phyloP scores from a whole-genome alignment of 1,140 invertebrate species.

The Gyrodactylus bullatarudis region DNA sequence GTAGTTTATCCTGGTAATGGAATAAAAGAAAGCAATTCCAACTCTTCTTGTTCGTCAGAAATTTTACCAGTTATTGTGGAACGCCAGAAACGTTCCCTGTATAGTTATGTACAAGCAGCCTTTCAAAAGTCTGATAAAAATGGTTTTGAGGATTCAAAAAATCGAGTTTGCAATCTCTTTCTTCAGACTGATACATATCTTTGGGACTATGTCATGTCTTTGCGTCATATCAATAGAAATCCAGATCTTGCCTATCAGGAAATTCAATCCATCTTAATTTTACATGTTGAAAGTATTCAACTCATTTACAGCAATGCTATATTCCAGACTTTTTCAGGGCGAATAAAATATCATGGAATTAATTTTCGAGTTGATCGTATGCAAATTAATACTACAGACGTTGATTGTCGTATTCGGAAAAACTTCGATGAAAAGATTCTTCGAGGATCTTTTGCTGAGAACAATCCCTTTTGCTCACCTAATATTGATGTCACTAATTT shows the following conservation, averaged over 20 bases:
- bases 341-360: not conserved
- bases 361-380: slow-evolving; percentile 7
- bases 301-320: slow-evolving; percentile 75
- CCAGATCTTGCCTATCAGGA: slow-evolving; percentile 31
- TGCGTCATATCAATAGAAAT: slow-evolving; percentile 10
- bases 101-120: too few species aligned
- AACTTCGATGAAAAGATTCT: not conserved
- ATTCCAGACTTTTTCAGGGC: slow-evolving; percentile 26
- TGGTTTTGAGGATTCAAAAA: slow-evolving; percentile 22
- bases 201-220: slow-evolving; percentile 43
- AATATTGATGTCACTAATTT: slow-evolving; percentile 98
- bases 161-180: slow-evolving; percentile 54
- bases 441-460: slow-evolving; percentile 24
- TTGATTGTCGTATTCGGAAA: slow-evolving; percentile 13
- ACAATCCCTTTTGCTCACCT: slow-evolving; percentile 67
- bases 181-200: slow-evolving; percentile 88
- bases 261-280: slow-evolving; percentile 74
- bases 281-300: slow-evolving; percentile 88
- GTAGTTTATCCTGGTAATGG: not conserved
- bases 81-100: too few species aligned
- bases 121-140: too few species aligned
- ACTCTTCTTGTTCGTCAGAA: too few species aligned
- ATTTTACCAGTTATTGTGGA: too few species aligned
- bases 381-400: slow-evolving; percentile 21
- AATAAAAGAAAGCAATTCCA: too few species aligned